phyloP scores from a whole-genome alignment of 2,113 vertebrate genomes.

The Catagonus wagneri region DNA sequence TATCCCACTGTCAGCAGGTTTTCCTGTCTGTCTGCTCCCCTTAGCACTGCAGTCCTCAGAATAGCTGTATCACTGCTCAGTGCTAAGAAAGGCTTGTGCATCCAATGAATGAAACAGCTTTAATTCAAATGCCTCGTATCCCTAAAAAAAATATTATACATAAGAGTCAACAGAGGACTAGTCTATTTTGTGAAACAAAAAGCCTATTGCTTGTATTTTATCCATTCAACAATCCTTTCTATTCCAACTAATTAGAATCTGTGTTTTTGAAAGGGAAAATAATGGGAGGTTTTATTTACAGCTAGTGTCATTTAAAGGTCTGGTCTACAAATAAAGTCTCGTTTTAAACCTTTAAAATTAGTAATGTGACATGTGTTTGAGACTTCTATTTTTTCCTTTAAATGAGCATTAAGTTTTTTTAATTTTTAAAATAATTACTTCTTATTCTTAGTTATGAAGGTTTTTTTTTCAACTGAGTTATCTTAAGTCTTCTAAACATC shows the following conservation, averaged over 20 bases:
- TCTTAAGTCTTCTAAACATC: not conserved
- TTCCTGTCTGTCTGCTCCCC: not conserved
- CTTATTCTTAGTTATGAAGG: conserved; percentile 21
- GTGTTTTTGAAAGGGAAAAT: conserved; percentile 19
- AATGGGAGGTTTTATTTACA: conserved; percentile 14
- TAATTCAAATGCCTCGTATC: not conserved
- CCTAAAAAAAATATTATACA: not conserved
- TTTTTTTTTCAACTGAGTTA: not conserved
- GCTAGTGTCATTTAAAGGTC: not conserved
- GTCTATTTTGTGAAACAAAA: not conserved
- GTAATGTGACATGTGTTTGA: not conserved
- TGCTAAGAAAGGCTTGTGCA: not conserved
- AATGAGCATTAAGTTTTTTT: not conserved
- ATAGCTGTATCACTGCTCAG: not conserved
- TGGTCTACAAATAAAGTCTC: not conserved
- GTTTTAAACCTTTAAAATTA: conserved; percentile 33
- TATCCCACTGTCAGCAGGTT: not conserved
- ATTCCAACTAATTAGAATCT: not conserved
- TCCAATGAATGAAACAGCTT: not conserved
- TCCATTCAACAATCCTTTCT: not conserved
- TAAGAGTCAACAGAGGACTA: not conserved
- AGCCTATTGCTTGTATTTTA: not conserved
- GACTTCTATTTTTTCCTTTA: not conserved
- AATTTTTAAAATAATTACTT: not conserved
- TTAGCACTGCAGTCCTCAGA: not conserved